Percentiles rank a stretch among this genome's conserved stretches.
Evolutionary conservation across 2,113 vertebrate genomes (phyloP).

Genomic region (Cricetomys ansorgei): DNA sequence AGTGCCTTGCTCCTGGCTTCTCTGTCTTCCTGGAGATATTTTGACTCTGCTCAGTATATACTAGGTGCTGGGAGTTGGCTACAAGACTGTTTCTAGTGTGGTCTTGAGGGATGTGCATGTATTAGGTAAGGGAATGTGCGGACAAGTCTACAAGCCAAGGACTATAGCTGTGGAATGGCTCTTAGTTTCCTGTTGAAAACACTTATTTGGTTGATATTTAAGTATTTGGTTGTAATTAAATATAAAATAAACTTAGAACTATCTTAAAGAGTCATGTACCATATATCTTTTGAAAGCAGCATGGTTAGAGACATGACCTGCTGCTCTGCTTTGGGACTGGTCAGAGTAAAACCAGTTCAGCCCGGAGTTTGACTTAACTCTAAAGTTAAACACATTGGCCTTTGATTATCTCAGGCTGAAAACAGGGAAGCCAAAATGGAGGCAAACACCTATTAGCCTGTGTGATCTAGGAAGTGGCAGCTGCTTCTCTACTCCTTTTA

Average conservation of each 20-base stretch:
- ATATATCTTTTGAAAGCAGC: neutral
- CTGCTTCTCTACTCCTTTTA: neutral
- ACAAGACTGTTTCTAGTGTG: accelerated
- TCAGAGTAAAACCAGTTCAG: neutral
- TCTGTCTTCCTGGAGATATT: neutral
- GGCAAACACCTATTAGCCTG: accelerated
- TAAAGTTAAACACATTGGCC: neutral
- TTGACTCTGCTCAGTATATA: neutral
- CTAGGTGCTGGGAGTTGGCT: neutral
- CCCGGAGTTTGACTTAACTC: neutral
- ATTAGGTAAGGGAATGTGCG: accelerated
- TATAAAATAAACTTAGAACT: neutral
- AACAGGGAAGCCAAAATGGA: neutral
- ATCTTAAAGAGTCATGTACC: neutral
- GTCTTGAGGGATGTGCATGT: accelerated
- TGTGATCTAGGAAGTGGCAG: neutral
- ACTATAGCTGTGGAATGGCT: accelerated
- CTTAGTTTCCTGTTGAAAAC: neutral
- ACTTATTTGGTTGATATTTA: neutral
- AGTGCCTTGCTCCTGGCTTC: neutral
- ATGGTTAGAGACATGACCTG: neutral
- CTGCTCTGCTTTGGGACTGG: neutral
- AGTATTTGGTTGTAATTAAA: neutral
- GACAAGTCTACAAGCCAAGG: accelerated
- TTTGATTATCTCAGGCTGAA: neutral